Base-by-base conservation (phyloP, 2,797 vertebrate species). In the Mus spretus region DNA sequence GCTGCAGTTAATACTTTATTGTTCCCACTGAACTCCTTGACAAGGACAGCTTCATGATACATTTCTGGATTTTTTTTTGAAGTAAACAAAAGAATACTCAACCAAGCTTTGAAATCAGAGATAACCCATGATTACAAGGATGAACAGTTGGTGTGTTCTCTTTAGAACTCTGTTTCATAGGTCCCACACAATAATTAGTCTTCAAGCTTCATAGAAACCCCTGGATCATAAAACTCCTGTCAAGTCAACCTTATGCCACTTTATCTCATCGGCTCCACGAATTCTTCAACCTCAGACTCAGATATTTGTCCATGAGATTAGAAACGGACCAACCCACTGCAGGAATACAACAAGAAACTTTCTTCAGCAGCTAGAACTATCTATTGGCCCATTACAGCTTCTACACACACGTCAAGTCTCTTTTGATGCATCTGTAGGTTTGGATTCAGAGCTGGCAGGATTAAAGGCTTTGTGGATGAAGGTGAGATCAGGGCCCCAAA, bases 181-280 rank as follows among this genome's bases (percentile, higher is more conserved):
- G 90, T 94, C 53, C 78, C 92, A 89, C 92, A 87, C 92, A 93
- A 83, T 75, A 88, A 93, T 82, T 91, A 75, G 50, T 53, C 57
- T 91, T 92, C 75, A 93, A 89, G 72, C 24, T 72, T 96, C 44
- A 86, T 9, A 65, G 19, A 53, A 87, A 59, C 75, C 86, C n/a
- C 82, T 89, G 61, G 81, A 37, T 87, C 50, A 55, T 72, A 78
- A 50, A 95, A 75, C 77, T 78, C 34, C 63, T 50, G 24, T 80
- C 53, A 90, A 87, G 34, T 72, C 44, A 3, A 80, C 17, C 6
- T 61, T 67, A 82, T 4, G 91, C 34, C 63, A 89, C 67, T 77
- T 79, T 65, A 20, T 83, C 67, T 96, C 55, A 24, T 8, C 4
- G n/a, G 50, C 50, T 72, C 80, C 59, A 44, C 0, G 11, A 37